Base-by-base conservation (phyloP, 1,140 invertebrate genomes). In the Camponotus pennsylvanicus region DNA sequence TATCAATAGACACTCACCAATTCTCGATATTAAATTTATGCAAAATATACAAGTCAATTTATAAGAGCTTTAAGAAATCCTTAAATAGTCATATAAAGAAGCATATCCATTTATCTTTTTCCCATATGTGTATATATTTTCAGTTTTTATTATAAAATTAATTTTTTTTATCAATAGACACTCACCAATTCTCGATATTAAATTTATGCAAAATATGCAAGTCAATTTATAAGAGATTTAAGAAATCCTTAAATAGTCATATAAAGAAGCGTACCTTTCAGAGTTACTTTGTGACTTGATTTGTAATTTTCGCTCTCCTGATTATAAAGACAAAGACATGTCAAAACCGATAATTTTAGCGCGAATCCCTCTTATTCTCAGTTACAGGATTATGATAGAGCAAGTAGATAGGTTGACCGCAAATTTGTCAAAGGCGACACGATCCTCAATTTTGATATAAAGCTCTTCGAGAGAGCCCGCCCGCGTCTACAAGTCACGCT, bases 371-470 rank as follows among this genome's bases (percentile, higher is more conserved):
- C 11, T 37, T 34, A 15, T 40, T 49, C 63, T 40, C 63, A 34
- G 42, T 13, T 32, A 55, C 27, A 2, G 42, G 40, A 83, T 73
- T 63, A 83, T n/a, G 55, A 40, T 70, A 57, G 49, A 5, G 15
- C 18, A 52, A 15, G 49, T 15, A 52, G 6, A 37, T 34, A 40
- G 52, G 11, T 82, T 32, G 52, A 34, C 3, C 67, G 40, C 55
- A 83, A 75, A 83, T 83, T 83, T 83, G 55, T 83, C 69, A 75
- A 83, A 61, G 11, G 49, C 49, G 5, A 18, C 21, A 49, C 27
- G 40, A 42, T 32, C n/a, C 21, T 21, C 67, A 82, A 70, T n/a
- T 83, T 42, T 49, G 55, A 75, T 75, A 83, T 37, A 15, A 75
- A 34, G 21, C 27, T 69, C 4, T 8, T 45, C 67, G 45, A 27